Evolutionary conservation across 2,888 invertebrate species (phyloP).

Genomic region (Cinara cedri): DNA sequence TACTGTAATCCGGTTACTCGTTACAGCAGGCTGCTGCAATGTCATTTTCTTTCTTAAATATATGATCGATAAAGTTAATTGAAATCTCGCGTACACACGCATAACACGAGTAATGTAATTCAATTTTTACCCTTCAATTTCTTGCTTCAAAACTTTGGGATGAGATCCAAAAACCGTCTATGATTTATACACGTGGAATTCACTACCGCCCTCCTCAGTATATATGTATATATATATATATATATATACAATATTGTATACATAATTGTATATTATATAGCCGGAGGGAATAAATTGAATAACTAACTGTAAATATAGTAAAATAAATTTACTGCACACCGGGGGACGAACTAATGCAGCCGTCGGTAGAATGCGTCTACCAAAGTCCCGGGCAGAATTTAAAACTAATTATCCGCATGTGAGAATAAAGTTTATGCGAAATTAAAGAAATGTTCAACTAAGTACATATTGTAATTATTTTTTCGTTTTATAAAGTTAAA

Average conservation of each 20-base stretch:
- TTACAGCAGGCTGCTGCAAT: too few species aligned
- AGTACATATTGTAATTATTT: background rate
- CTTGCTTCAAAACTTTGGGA: conserved; percentile 35
- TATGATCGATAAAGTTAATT: background rate
- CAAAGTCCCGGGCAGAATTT: background rate
- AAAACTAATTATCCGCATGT: background rate
- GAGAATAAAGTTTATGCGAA: background rate
- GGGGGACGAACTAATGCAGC: too few species aligned
- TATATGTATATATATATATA: too few species aligned
- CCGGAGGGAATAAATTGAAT: too few species aligned
- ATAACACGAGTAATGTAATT: background rate
- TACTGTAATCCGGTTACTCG: too few species aligned
- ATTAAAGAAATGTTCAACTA: background rate
- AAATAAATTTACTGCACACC: too few species aligned
- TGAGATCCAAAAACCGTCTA: conserved; percentile 17
- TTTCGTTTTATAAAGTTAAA: background rate
- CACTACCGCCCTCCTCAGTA: background rate
- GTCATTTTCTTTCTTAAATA: too few species aligned
- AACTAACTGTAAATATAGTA: too few species aligned
- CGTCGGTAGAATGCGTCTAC: too few species aligned
- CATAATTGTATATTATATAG: too few species aligned
- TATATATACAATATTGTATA: too few species aligned
- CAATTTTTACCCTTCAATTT: conserved; percentile 11
- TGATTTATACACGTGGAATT: conserved; percentile 22
- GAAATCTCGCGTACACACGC: background rate